Evolutionary conservation across 2,888 invertebrate species (phyloP).

Genomic region (Papilio protenor): DNA sequence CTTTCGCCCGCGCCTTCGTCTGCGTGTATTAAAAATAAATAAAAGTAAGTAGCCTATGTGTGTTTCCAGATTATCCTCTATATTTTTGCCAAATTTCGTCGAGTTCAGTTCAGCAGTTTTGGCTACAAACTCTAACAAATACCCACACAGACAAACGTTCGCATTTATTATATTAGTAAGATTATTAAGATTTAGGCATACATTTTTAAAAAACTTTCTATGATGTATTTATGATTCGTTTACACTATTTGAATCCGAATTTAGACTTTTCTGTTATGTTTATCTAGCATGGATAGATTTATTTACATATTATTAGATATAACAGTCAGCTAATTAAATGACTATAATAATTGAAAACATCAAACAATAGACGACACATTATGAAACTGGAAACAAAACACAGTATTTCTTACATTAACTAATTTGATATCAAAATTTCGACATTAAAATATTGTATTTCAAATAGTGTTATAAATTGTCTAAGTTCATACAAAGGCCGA

Average conservation of each 20-base stretch:
- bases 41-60: too few relatives aligned
- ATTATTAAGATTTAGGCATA: too few relatives aligned
- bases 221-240: neutral
- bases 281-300: neutral
- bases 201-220: too few relatives aligned
- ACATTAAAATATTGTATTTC: neutral
- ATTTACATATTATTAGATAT: neutral
- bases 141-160: too few relatives aligned
- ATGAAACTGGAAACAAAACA: neutral
- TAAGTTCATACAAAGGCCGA: neutral
- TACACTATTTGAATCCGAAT: neutral
- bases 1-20: too few relatives aligned
- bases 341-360: neutral
- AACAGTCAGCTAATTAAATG: neutral
- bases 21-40: too few relatives aligned
- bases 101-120: too few relatives aligned
- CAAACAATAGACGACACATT: neutral
- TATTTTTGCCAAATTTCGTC: too few relatives aligned
- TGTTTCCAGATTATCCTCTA: too few relatives aligned
- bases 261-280: slow-evolving; percentile 11
- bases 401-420: too few relatives aligned
- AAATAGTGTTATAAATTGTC: neutral
- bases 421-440: neutral
- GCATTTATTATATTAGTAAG: too few relatives aligned
- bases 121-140: too few relatives aligned